A percentile compares a stretch with the other conserved stretches of the same genome.
Conservation (phyloP, 2,113 vertebrate genomes). For the Seriola dumerili region DNA sequence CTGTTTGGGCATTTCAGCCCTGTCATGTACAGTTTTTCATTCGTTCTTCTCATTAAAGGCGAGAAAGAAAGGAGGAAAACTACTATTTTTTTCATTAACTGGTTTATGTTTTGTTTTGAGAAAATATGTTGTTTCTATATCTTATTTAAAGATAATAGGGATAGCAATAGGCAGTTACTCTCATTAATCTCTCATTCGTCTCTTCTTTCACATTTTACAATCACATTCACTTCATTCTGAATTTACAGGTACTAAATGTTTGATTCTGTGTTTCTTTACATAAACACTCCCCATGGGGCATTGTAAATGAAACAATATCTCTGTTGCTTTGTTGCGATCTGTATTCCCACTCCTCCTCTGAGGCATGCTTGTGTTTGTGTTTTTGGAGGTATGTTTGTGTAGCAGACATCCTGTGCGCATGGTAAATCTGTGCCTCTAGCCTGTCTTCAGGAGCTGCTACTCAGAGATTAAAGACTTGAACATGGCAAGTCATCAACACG, state of each 20-base stretch:
- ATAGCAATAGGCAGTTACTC: neutral
- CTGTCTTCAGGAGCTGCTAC: constrained; percentile 65
- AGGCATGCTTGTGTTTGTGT: constrained; percentile 69
- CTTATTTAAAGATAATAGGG: constrained; percentile 28
- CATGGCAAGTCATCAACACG: constrained; percentile 46
- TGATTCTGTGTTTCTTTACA: constrained; percentile 54
- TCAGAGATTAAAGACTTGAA: constrained; percentile 70
- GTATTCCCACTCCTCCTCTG: constrained; percentile 54
- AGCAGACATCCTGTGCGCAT: constrained; percentile 47
- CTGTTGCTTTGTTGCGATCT: constrained; percentile 59
- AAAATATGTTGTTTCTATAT: constrained; percentile 17
- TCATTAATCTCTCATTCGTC: constrained; percentile 6
- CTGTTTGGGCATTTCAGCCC: constrained; percentile 33
- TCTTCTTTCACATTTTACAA: constrained; percentile 11
- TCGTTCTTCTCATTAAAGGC: constrained; percentile 20
- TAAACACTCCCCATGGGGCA: constrained; percentile 49
- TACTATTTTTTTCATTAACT: neutral
- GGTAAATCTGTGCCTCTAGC: constrained; percentile 65
- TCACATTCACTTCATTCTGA: constrained; percentile 7
- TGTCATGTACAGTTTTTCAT: neutral
- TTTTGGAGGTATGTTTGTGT: constrained; percentile 71
- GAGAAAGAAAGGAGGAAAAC: neutral
- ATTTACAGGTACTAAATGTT: constrained; percentile 58
- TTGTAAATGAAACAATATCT: constrained; percentile 71
- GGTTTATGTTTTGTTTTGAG: neutral